phyloP scores from a whole-genome alignment of 2,797 vertebrate species.

The Arrhamphus sclerolepis region DNA sequence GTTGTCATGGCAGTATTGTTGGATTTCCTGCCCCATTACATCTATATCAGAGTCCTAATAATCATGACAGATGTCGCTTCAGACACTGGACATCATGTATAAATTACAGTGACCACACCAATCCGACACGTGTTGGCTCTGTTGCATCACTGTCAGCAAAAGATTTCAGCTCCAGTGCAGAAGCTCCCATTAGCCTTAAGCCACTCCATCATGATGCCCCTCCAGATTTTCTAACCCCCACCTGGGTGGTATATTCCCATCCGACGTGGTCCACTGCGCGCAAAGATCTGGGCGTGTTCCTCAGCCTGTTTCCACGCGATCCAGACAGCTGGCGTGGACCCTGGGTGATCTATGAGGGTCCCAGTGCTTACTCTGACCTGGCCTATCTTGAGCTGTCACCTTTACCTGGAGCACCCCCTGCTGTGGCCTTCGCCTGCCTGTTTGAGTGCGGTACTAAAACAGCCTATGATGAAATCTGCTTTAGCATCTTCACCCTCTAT shows the following conservation, averaged over 20 bases:
- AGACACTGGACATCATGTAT: conserved; percentile 50
- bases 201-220: not conserved
- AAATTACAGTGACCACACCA: conserved; percentile 1
- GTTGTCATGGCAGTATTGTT: conserved; percentile 92
- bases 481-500: conserved; percentile 89
- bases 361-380: conserved; percentile 94
- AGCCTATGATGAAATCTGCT: conserved; percentile 91
- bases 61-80: not conserved
- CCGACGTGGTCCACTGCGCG: conserved; percentile 84
- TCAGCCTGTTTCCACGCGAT: conserved; percentile 89
- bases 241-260: conserved; percentile 93
- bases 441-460: conserved; percentile 87
- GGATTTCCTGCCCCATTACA: conserved; percentile 86
- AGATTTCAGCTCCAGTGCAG: conserved; percentile 2
- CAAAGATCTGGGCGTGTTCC: conserved; percentile 86
- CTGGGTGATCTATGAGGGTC: conserved; percentile 94
- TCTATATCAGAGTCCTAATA: conserved; percentile 11
- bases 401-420: conserved; percentile 49
- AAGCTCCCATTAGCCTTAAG: conserved; percentile 1
- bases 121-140: not conserved
- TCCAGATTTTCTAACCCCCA: conserved; percentile 81
- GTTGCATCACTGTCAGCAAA: not conserved
- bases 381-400: conserved; percentile 83
- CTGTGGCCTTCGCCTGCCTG: conserved; percentile 87
- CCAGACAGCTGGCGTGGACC: conserved; percentile 90